Percentiles rank a stretch among this genome's conserved stretches.
Conservation (phyloP, 2,797 vertebrate genomes). For the Macropus fuliginosus region DNA sequence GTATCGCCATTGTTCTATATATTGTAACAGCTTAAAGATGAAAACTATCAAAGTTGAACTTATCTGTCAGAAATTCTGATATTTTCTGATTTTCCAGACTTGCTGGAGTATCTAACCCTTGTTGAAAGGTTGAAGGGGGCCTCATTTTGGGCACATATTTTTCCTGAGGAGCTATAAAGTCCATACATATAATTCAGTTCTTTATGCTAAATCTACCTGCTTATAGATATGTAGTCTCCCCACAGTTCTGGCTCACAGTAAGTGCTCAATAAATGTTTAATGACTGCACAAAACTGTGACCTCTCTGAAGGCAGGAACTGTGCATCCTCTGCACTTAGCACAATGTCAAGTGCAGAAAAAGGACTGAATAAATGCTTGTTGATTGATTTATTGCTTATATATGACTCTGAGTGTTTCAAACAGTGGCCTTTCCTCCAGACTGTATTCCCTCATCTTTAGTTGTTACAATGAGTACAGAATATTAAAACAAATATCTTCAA, state of each 20-base stretch:
- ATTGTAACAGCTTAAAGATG: not conserved
- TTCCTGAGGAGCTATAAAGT: not conserved
- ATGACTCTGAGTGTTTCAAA: not conserved
- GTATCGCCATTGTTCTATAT: not conserved
- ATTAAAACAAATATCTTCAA: not conserved
- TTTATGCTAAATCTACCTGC: not conserved
- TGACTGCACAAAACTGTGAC: not conserved
- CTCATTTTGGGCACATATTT: not conserved
- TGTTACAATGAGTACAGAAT: not conserved
- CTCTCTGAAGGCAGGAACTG: not conserved
- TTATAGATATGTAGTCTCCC: not conserved
- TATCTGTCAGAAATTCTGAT: not conserved
- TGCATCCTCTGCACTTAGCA: not conserved
- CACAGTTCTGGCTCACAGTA: not conserved
- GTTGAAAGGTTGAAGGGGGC: not conserved
- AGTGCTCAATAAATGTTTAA: not conserved
- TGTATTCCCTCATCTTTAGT: not conserved
- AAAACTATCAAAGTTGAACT: not conserved
- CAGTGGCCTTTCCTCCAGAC: not conserved
- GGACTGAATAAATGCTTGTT: not conserved
- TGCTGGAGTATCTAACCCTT: not conserved
- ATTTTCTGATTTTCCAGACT: not conserved
- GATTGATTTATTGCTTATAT: not conserved
- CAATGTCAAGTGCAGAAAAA: not conserved
- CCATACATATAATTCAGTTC: not conserved